Conservation (phyloP, 2,888 invertebrate genomes). For the Ellobium chinense region DNA sequence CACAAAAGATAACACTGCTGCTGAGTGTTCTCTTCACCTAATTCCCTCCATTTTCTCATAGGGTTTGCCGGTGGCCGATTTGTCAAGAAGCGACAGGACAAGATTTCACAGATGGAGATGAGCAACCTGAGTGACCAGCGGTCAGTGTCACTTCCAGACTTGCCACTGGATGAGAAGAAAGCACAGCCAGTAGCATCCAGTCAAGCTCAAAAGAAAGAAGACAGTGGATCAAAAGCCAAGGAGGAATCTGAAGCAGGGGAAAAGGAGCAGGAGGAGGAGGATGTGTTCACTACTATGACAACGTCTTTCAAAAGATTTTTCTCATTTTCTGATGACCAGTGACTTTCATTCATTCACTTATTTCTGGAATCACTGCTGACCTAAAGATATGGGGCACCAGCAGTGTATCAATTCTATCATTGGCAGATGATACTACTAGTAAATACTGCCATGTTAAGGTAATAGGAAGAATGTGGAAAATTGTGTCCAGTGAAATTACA, state of each 20-base stretch:
- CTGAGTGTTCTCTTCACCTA: too few species aligned
- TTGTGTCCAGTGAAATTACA: too few species aligned
- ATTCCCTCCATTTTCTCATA: too few species aligned
- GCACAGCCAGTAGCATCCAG: not conserved
- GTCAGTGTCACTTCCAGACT: constrained; percentile 40
- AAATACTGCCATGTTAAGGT: too few species aligned
- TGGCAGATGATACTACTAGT: too few species aligned
- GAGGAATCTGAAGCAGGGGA: not conserved
- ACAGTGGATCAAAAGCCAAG: not conserved
- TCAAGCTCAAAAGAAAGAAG: not conserved
- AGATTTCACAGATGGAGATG: constrained; percentile 62
- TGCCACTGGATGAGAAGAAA: not conserved
- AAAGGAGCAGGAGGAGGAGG: not conserved
- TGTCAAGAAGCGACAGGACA: constrained; percentile 60
- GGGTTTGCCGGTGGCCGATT: constrained; percentile 64
- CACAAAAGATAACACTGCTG: too few species aligned
- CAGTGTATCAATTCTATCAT: too few species aligned
- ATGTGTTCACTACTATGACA: constrained; percentile 5
- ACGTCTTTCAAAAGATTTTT: constrained; percentile 22
- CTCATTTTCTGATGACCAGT: not conserved
- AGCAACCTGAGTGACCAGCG: constrained; percentile 60
- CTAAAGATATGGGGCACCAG: too few species aligned
- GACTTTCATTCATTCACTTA: too few species aligned
- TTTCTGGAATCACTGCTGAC: too few species aligned
- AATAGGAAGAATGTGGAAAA: too few species aligned